Conservation (phyloP, 1,140 invertebrate species). For the Saccostrea cuccullata region DNA sequence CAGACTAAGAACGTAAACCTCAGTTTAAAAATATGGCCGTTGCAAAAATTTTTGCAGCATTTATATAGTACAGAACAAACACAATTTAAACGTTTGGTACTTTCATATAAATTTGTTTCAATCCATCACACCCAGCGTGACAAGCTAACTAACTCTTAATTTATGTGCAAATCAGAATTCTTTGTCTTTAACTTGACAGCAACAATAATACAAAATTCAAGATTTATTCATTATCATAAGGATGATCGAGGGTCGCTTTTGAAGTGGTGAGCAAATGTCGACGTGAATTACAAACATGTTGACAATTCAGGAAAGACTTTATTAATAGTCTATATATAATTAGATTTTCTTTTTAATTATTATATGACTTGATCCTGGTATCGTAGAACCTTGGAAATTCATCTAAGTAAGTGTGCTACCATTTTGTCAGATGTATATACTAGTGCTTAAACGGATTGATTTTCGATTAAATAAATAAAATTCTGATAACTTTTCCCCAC, state of each 20-base stretch:
- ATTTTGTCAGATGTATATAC: too few species aligned
- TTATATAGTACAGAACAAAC: neutral
- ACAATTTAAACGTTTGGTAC: neutral
- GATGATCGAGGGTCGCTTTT: constrained; percentile 14
- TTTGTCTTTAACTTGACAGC: constrained; percentile 31
- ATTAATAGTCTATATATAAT: constrained; percentile 22
- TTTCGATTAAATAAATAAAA: too few species aligned
- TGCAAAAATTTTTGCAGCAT: too few species aligned
- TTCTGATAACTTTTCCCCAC: too few species aligned
- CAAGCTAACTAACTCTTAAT: constrained; percentile 26
- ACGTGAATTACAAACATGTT: constrained; percentile 25
- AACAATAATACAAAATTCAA: constrained; percentile 35
- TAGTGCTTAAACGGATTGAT: too few species aligned
- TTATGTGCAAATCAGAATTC: constrained; percentile 36
- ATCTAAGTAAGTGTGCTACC: too few species aligned
- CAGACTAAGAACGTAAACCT: too few species aligned
- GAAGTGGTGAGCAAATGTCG: constrained; percentile 29
- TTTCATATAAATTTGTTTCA: neutral
- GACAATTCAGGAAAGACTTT: constrained; percentile 1
- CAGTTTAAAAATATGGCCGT: too few species aligned
- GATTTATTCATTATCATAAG: constrained; percentile 32
- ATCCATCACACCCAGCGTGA: constrained; percentile 17
- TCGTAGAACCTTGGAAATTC: too few species aligned
- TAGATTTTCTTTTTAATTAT: constrained; percentile 18
- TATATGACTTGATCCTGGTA: neutral